Percentiles rank a stretch among this genome's conserved stretches.
Evolutionary conservation across 2,888 invertebrate species (phyloP).

Genomic region (Standfussiana lucernea): DNA sequence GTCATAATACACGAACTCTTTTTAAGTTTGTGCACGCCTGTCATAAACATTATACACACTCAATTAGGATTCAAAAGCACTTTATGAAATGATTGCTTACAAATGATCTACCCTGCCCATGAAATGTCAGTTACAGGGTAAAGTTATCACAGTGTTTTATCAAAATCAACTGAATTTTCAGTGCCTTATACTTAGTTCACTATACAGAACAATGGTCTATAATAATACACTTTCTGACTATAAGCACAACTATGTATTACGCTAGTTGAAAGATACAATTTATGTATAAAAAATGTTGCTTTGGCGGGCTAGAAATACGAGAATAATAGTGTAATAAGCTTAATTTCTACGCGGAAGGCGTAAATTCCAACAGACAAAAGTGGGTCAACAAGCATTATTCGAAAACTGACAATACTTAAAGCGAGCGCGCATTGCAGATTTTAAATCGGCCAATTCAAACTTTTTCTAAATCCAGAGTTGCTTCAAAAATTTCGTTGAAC

Average conservation of each 20-base stretch:
- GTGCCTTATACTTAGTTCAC: neutral
- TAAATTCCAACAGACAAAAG: slow-evolving; percentile 60
- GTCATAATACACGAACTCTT: neutral
- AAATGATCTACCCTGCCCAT: neutral
- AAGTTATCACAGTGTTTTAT: neutral
- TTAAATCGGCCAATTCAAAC: slow-evolving; percentile 60
- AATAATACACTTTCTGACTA: neutral
- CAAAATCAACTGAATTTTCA: neutral
- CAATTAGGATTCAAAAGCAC: neutral
- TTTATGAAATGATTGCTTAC: neutral
- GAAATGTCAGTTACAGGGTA: neutral
- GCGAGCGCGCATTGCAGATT: slow-evolving; percentile 63
- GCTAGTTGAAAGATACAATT: slow-evolving; percentile 33
- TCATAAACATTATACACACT: neutral
- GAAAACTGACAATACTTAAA: slow-evolving; percentile 62
- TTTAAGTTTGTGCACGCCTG: neutral
- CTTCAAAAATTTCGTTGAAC: slow-evolving; percentile 41
- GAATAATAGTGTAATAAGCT: slow-evolving; percentile 60
- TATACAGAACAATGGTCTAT: neutral
- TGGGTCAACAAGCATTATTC: slow-evolving; percentile 61
- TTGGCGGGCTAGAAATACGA: slow-evolving; percentile 53
- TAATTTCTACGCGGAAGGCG: slow-evolving; percentile 59
- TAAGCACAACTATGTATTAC: slow-evolving; percentile 3
- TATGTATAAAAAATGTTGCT: slow-evolving; percentile 35
- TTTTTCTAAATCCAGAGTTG: slow-evolving; percentile 49